These are phyloP conservation scores for Anthoscopus minutus DNA, from an alignment of 2,113 vertebrate genomes.

Conservation along the genomic window DNA sequence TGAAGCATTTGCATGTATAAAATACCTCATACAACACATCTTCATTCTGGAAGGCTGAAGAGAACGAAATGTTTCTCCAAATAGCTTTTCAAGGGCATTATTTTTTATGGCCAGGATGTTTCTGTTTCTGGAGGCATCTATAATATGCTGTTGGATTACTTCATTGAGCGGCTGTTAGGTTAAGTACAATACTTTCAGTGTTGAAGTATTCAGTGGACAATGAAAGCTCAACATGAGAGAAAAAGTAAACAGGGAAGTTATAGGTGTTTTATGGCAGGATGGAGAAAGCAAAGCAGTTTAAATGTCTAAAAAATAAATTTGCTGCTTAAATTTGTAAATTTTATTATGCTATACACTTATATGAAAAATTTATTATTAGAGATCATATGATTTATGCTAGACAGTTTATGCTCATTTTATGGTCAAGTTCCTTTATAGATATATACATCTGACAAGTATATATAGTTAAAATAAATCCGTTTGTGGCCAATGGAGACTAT, in stretches of 20 bases:
- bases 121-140: slow-evolving; percentile 43
- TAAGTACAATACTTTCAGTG: not conserved
- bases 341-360: not conserved
- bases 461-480: not conserved
- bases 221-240: not conserved
- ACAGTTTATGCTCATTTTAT: not conserved
- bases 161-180: not conserved
- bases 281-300: not conserved
- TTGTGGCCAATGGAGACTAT: not conserved
- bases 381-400: not conserved
- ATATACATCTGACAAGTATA: not conserved
- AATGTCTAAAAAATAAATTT: not conserved
- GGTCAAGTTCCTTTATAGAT: not conserved
- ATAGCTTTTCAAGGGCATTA: slow-evolving; percentile 48
- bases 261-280: not conserved
- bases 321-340: not conserved
- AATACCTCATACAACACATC: slow-evolving; percentile 54
- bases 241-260: not conserved
- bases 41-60: slow-evolving; percentile 45
- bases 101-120: slow-evolving; percentile 58
- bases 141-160: slow-evolving; percentile 23
- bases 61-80: slow-evolving; percentile 40
- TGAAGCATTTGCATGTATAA: slow-evolving; percentile 60
- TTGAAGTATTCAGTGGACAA: slow-evolving; percentile 2
- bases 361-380: not conserved